These are phyloP conservation scores for Phytoseiulus persimilis DNA, from an alignment of 2,888 invertebrate genomes.

Conservation along the genomic window DNA sequence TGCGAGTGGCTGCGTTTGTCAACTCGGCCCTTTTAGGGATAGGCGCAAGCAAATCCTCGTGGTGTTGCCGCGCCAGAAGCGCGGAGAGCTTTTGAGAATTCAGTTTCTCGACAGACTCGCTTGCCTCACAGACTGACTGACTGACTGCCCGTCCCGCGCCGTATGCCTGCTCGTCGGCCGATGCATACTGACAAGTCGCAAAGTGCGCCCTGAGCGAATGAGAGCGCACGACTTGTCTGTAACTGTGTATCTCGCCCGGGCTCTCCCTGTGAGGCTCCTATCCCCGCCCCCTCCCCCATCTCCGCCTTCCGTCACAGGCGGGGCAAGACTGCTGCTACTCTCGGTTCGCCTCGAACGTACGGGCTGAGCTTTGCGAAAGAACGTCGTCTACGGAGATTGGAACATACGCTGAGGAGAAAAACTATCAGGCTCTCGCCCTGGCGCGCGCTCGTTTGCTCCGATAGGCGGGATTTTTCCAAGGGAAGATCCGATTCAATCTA, in stretches of 20 bases:
- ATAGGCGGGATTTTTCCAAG: background rate
- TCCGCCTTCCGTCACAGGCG: background rate
- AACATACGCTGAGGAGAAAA: background rate
- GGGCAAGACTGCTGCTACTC: background rate
- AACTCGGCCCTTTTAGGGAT: background rate
- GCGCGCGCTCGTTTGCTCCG: background rate
- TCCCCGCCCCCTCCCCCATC: background rate
- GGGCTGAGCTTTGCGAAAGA: background rate
- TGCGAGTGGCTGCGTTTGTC: background rate
- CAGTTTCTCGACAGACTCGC: background rate
- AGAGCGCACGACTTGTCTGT: background rate
- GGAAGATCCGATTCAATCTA: background rate
- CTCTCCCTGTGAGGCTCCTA: background rate
- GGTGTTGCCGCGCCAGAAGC: background rate
- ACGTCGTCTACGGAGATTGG: background rate
- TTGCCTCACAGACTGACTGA: background rate
- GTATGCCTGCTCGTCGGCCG: background rate
- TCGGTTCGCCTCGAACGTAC: background rate
- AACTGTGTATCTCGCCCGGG: background rate
- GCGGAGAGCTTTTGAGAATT: background rate
- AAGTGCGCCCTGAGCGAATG: background rate
- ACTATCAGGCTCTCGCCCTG: background rate
- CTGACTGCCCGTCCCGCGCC: background rate
- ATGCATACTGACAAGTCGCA: constrained; percentile 5
- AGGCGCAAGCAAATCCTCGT: background rate